Conservation (phyloP, 2,888 invertebrate genomes). For the Acleris holmiana region DNA sequence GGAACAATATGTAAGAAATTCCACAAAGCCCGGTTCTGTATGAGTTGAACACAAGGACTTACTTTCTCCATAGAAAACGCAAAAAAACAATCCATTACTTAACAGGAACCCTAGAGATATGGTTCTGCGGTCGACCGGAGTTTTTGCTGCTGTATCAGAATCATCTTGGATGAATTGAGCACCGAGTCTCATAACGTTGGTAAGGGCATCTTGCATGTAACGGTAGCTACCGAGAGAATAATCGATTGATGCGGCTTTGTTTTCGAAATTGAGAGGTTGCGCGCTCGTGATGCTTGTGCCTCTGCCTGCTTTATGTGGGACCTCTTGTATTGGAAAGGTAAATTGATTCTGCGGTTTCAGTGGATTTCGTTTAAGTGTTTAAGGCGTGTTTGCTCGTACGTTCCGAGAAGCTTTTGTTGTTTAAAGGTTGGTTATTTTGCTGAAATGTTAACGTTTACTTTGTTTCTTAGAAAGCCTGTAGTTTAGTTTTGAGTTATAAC, state of each 20-base stretch:
- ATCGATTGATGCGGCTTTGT: slow-evolving; percentile 76
- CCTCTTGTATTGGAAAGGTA: slow-evolving; percentile 56
- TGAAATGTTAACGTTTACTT: neutral
- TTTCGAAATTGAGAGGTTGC: slow-evolving; percentile 79
- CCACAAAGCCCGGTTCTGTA: too few species aligned
- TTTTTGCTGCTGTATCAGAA: too few species aligned
- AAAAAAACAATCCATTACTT: too few species aligned
- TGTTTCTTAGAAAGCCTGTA: neutral
- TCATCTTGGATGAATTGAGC: too few species aligned
- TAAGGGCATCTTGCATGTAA: slow-evolving; percentile 62
- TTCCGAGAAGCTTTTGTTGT: slow-evolving; percentile 28
- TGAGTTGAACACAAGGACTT: too few species aligned
- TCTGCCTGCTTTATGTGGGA: slow-evolving; percentile 45
- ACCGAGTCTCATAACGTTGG: slow-evolving; percentile 40
- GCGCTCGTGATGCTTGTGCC: slow-evolving; percentile 68
- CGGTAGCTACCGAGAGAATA: slow-evolving; percentile 75
- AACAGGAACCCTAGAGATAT: too few species aligned
- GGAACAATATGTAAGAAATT: too few species aligned
- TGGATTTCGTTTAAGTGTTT: slow-evolving; percentile 30
- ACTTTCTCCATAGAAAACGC: too few species aligned
- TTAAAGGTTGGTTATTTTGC: neutral
- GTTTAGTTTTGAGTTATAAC: neutral
- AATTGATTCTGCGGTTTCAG: slow-evolving; percentile 54
- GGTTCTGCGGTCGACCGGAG: too few species aligned
- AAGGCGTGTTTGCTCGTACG: slow-evolving; percentile 44